Base-by-base conservation (phyloP, 2,113 vertebrate genomes). In the Corythaixoides concolor region DNA sequence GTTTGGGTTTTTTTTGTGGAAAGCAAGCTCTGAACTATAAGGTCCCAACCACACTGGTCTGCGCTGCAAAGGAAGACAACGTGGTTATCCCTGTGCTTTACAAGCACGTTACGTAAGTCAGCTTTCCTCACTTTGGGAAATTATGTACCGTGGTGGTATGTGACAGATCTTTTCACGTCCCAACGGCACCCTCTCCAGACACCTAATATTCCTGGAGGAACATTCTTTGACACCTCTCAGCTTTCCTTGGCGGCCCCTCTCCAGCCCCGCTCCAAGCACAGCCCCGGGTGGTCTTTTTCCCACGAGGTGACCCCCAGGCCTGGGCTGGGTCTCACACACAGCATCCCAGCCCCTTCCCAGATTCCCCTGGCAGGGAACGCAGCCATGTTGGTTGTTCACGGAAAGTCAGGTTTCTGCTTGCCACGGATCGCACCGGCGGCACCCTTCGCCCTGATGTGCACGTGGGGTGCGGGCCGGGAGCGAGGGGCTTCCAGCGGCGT, bases 1-100 rank as follows among this genome's bases (percentile, higher is more conserved):
- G 41, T 10, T 43, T 43, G 10, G 10, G 9, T 43, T 12, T 27
- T n/a, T 12, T 45, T 8, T 63, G 11, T 3, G 2, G 32, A 56
- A 49, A 20, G 32, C 0, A 0, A 64, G 32, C 33, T 59, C 84
- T 0, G 3, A 49, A 30, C 12, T 1, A 0, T 30, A 35, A 35
- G n/a, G 33, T 26, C 52, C n/a, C n/a, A 45, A 1, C 39, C 22
- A 5, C 6, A 12, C 8, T 12, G 20, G 20, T 39, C 64, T 56
- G 62, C 53, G 39, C 62, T 84, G 63, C 35, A 37, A 14, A 56
- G 32, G 45, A 66, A 43, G 47, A 18, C 8, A 23, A 3, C 30
- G 21, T 30, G 0, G 0, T 21, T 55, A 33, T 11, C 58, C n/a
- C 47, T 14, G 41, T 18, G 16, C 74, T 67, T 32, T 17, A 23